Conservation (phyloP, 2,113 vertebrate genomes). For the Clupea harengus region DNA sequence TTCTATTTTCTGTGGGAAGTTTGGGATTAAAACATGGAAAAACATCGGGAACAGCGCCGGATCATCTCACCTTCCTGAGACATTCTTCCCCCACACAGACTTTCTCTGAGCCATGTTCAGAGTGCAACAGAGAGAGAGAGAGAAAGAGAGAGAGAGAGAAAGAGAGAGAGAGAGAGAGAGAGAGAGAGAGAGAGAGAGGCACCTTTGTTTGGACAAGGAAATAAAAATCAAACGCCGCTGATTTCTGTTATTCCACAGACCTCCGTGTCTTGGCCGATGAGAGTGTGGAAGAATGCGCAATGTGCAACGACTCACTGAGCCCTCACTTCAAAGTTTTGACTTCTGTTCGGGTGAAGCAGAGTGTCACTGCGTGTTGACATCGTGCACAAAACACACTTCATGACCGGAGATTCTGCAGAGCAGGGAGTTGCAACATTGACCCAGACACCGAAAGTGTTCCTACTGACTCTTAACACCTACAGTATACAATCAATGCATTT, state of each 20-base stretch:
- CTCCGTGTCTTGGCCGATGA: not conserved
- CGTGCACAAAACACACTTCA: not conserved
- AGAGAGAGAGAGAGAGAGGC: not conserved
- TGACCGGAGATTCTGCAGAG: not conserved
- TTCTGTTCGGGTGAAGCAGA: slow-evolving; percentile 4
- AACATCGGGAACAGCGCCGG: not conserved
- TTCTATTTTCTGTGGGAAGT: slow-evolving; percentile 7
- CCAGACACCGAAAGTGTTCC: not conserved
- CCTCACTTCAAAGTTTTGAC: not conserved
- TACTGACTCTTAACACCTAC: not conserved
- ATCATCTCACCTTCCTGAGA: slow-evolving; percentile 32
- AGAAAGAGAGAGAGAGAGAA: not conserved
- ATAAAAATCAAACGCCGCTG: not conserved
- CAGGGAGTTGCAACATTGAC: not conserved
- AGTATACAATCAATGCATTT: not conserved
- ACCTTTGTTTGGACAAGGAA: not conserved
- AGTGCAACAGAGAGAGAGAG: not conserved
- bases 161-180: not conserved
- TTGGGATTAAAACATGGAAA: slow-evolving; percentile 21
- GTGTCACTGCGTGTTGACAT: not conserved
- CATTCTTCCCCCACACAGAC: slow-evolving; percentile 28
- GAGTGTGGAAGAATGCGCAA: not conserved
- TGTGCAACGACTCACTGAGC: not conserved
- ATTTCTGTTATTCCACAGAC: not conserved
- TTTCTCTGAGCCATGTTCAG: not conserved